Evolutionary conservation across 1,140 invertebrate species (phyloP), one percentile per base, ranked within the genome.

Genomic region (Dolichoris vasculosae): DNA sequence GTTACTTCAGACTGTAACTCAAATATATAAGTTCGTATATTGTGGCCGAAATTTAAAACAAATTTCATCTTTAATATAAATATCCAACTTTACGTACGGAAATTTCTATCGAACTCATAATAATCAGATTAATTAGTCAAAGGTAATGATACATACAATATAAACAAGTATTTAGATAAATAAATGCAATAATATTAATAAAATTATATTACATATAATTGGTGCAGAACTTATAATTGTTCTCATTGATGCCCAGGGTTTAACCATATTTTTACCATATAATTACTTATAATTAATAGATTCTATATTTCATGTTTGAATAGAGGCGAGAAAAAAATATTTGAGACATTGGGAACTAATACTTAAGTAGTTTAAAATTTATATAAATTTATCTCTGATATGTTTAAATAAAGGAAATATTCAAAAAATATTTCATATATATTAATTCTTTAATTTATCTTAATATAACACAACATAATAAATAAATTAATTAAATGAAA

Each of bases 191-290:
- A n/a, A n/a, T n/a, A n/a, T n/a, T 46, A 46, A 46, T 46, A 46
- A 26, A 59, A 2, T 59, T 59, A 26, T n/a, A n/a, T 30, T 69
- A 69, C 51, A 2, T 48, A 48, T 40, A 40, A 59, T 30, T 80
- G 40, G 20, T 69, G 40, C 69, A 48, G 35, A 77, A 59, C 40
- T 51, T 8, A 30, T 51, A 20, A 30, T 35, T 83, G 38, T 80
- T 84, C 40, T 51, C 17, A 46, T 77, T 76, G 46, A 90, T 91
- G 90, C 90, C 90, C 90, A 91, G 90, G 90, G 90, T 91, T 91
- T 91, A 91, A 87, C 88, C n/a, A 15, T 64, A 83, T 75, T 71
- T n/a, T 78, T 63, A 15, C 67, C 15, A 38, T 48, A 3, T 40
- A n/a, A 82, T 15, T 48, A 20, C 15, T 23, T 17, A 17, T 78